These are phyloP conservation scores for Acronicta leporina DNA, from an alignment of 2,888 invertebrate species.

Conservation along the genomic window DNA sequence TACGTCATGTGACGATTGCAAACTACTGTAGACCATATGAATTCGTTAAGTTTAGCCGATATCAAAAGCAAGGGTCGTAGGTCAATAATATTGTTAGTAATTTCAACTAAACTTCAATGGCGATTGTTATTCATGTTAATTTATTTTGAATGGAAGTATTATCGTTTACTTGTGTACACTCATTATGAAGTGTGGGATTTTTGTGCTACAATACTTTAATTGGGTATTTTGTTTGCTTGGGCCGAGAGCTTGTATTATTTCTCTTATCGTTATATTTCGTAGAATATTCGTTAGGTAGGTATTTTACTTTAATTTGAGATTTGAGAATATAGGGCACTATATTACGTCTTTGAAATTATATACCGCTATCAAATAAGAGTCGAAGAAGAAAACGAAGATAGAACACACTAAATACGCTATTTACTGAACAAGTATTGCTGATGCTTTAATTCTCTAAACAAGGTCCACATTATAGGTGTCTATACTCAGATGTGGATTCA, in stretches of 20 bases:
- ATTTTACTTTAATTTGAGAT: constrained; percentile 11
- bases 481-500: too few species aligned
- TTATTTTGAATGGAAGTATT: constrained; percentile 54
- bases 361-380: too few species aligned
- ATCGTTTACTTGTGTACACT: constrained; percentile 46
- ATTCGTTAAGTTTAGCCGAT: constrained; percentile 64
- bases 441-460: too few species aligned
- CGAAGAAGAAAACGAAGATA: too few species aligned
- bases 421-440: too few species aligned
- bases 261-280: constrained; percentile 13
- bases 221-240: constrained; percentile 25
- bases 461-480: too few species aligned
- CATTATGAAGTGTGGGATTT: constrained; percentile 47
- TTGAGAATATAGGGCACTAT: background rate
- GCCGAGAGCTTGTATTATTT: constrained; percentile 7
- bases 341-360: too few species aligned
- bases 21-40: constrained; percentile 57
- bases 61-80: constrained; percentile 61
- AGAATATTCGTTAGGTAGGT: constrained; percentile 10
- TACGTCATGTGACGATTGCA: constrained; percentile 62
- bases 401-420: too few species aligned
- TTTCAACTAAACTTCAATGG: constrained; percentile 60
- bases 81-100: constrained; percentile 64
- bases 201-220: constrained; percentile 35
- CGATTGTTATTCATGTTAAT: constrained; percentile 52